Conservation (phyloP, 1,140 invertebrate genomes). For the Bombus ignitus region DNA sequence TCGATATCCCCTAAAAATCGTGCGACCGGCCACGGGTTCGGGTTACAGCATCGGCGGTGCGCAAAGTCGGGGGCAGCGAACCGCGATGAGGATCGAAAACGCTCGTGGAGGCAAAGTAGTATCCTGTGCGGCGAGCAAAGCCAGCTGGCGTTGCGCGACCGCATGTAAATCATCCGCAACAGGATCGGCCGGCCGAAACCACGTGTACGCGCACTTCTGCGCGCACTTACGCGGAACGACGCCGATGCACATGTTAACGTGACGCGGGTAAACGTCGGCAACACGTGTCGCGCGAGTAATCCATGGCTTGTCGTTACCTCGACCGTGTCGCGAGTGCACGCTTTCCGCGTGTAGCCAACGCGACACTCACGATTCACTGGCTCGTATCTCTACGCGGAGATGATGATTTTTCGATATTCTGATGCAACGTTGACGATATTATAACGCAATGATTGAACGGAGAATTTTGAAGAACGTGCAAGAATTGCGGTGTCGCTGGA, state of each 20-base stretch:
- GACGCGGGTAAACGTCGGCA: conserved; percentile 63
- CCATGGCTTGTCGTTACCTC: conserved; percentile 61
- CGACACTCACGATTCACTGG: conserved; percentile 5
- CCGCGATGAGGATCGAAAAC: background rate
- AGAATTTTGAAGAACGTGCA: too few species aligned
- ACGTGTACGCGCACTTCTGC: conserved; percentile 58
- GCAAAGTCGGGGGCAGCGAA: conserved; percentile 3
- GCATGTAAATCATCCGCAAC: conserved; percentile 67
- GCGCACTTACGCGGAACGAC: conserved; percentile 63
- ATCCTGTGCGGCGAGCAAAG: conserved; percentile 19
- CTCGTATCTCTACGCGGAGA: background rate
- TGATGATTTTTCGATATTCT: too few species aligned
- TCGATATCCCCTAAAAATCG: background rate
- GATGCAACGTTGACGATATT: too few species aligned
- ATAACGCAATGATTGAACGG: too few species aligned
- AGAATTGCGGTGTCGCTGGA: too few species aligned
- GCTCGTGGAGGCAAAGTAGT: background rate
- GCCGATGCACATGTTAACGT: conserved; percentile 67
- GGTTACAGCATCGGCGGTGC: background rate
- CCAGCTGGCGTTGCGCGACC: conserved; percentile 49
- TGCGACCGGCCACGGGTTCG: too few species aligned
- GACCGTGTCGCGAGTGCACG: conserved; percentile 50
- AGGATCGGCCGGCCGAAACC: conserved; percentile 57
- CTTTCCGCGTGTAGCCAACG: background rate
- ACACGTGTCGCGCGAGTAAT: conserved; percentile 66